Percentiles rank a stretch among this genome's conserved stretches.
These are phyloP conservation scores for Artibeus jamaicensis DNA, from an alignment of 2,797 vertebrate genomes.

Conservation along the genomic window DNA sequence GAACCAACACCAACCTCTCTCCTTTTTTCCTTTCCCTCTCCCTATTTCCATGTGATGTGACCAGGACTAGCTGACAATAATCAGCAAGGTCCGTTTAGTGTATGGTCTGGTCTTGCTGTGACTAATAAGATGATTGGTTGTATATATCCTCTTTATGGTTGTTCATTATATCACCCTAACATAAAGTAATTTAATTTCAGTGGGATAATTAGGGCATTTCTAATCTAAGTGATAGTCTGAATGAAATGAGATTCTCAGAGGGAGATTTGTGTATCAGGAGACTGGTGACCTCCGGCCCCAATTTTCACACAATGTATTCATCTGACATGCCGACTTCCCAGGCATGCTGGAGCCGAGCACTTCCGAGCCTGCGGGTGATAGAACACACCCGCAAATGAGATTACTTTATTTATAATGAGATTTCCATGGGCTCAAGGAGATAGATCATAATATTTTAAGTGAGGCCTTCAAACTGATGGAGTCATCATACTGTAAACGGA, in stretches of 20 bases:
- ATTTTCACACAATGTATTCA: conserved; percentile 87
- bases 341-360: conserved; percentile 56
- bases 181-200: conserved; percentile 90
- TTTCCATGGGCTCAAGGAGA: conserved; percentile 49
- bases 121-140: conserved; percentile 90
- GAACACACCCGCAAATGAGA: conserved; percentile 48
- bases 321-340: conserved; percentile 82
- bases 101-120: conserved; percentile 84
- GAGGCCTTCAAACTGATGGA: conserved; percentile 41
- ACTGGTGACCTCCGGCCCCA: conserved; percentile 86
- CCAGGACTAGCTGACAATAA: conserved; percentile 77
- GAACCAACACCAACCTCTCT: background rate
- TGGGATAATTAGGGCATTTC: conserved; percentile 89
- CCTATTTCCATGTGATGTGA: conserved; percentile 71
- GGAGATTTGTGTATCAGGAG: conserved; percentile 87
- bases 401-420: conserved; percentile 71
- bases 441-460: conserved; percentile 63
- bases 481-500: background rate
- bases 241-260: conserved; percentile 88
- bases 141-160: conserved; percentile 86
- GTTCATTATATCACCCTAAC: conserved; percentile 88
- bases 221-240: conserved; percentile 89
- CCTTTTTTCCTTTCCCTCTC: conserved; percentile 19
- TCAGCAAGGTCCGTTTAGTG: conserved; percentile 83
- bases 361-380: conserved; percentile 63